Evolutionary conservation across 1,140 invertebrate species (phyloP).

Genomic region (Heliconius eleuchia): DNA sequence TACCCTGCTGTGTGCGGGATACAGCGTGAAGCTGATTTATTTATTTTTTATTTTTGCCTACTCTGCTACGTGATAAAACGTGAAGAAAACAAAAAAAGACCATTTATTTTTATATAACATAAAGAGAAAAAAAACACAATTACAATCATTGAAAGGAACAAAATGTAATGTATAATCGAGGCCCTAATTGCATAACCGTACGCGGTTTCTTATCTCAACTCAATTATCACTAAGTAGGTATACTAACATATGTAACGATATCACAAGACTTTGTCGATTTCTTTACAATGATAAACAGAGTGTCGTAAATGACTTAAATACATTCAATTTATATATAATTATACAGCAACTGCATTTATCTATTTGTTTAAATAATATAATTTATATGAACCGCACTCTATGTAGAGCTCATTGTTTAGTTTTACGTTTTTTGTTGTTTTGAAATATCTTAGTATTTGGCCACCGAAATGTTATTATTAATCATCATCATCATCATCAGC

Average conservation of each 20-base stretch:
- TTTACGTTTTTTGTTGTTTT: too few relatives aligned
- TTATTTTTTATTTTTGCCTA: background rate
- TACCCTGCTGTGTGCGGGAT: too few relatives aligned
- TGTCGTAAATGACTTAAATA: constrained; percentile 30
- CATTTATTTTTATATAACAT: too few relatives aligned
- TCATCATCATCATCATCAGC: too few relatives aligned
- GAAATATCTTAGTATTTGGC: too few relatives aligned
- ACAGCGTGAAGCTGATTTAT: too few relatives aligned
- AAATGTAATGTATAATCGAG: background rate
- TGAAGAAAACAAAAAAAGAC: too few relatives aligned
- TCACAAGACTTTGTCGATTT: constrained; percentile 33
- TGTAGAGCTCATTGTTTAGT: background rate
- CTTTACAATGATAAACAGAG: constrained; percentile 36
- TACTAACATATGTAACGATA: constrained; percentile 3
- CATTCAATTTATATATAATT: constrained; percentile 24
- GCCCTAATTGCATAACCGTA: constrained; percentile 43
- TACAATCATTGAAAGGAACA: background rate
- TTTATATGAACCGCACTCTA: background rate
- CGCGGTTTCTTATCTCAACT: constrained; percentile 30
- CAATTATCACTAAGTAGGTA: constrained; percentile 38
- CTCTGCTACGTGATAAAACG: too few relatives aligned
- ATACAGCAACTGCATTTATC: constrained; percentile 25
- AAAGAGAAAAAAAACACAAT: background rate
- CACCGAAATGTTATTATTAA: too few relatives aligned
- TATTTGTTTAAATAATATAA: background rate